phyloP scores from a whole-genome alignment of 2,113 vertebrate genomes.

The Myrmophylax atrothorax region DNA sequence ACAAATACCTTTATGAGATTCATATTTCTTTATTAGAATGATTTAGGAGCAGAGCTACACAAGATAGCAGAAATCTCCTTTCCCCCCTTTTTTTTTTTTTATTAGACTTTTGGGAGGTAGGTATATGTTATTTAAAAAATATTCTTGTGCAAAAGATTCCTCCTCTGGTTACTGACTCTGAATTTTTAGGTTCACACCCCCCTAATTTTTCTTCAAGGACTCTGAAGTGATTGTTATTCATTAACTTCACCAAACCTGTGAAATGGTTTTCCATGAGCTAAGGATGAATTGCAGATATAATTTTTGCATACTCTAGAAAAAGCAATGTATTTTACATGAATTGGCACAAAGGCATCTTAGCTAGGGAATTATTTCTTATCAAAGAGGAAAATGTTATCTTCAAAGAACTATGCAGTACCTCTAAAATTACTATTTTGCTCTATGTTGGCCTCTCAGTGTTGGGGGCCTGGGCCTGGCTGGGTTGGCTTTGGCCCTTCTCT shows the following conservation, averaged over 20 bases:
- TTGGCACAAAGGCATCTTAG: neutral
- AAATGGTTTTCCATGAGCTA: neutral
- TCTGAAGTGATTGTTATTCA: neutral
- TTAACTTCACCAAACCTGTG: neutral
- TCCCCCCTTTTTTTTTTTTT: neutral
- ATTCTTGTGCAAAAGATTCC: neutral
- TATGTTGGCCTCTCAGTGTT: accelerated
- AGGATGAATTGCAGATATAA: neutral
- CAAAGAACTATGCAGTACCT: neutral
- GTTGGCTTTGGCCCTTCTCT: neutral
- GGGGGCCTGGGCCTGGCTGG: neutral
- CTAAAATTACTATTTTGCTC: neutral
- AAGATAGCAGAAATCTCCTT: neutral
- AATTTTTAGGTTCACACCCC: neutral
- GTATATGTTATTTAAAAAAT: neutral
- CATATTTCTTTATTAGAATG: neutral
- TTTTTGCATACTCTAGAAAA: neutral
- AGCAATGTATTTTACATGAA: neutral
- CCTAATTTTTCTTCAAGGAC: neutral
- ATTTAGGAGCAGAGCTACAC: neutral
- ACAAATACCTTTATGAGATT: neutral
- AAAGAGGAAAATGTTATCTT: neutral
- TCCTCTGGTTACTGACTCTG: neutral
- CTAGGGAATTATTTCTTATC: neutral
- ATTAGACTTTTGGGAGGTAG: neutral